phyloP scores from a whole-genome alignment of 2,113 vertebrate genomes.

The Cochlearius cochlearius region DNA sequence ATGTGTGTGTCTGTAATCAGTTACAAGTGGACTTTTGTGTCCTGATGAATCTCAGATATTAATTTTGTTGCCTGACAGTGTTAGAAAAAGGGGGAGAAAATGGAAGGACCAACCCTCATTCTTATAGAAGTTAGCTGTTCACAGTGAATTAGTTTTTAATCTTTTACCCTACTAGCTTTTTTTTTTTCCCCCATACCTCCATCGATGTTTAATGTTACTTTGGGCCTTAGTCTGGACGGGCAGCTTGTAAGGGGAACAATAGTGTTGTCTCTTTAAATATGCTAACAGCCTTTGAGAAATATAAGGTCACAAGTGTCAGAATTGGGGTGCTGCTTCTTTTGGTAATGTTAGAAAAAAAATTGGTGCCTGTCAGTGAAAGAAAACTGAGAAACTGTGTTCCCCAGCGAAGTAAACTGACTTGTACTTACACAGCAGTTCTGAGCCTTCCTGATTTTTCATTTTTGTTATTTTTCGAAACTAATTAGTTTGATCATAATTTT shows the following conservation, averaged over 20 bases:
- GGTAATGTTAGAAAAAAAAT: background rate
- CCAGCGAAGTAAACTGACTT: background rate
- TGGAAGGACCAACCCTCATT: background rate
- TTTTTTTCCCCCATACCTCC: background rate
- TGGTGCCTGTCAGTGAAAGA: background rate
- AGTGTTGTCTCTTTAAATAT: background rate
- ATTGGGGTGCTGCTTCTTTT: background rate
- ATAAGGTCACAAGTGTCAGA: background rate
- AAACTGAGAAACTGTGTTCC: background rate
- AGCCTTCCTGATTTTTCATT: background rate
- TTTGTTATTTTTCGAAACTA: background rate
- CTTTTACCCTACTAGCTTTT: background rate
- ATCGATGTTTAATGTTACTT: background rate
- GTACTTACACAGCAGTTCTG: background rate
- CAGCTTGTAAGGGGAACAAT: background rate
- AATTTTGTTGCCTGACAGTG: background rate
- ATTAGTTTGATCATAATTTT: background rate
- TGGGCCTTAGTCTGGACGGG: background rate
- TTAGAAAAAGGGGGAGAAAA: background rate
- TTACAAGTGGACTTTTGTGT: constrained; percentile 13
- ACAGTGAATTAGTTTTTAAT: background rate
- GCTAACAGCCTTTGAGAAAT: background rate
- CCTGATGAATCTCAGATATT: background rate
- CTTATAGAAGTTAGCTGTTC: background rate
- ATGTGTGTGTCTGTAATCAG: background rate